Percentiles rank a stretch among this genome's conserved stretches.
Evolutionary conservation across 1,140 invertebrate species (phyloP).

Genomic region (Telenomus remus): DNA sequence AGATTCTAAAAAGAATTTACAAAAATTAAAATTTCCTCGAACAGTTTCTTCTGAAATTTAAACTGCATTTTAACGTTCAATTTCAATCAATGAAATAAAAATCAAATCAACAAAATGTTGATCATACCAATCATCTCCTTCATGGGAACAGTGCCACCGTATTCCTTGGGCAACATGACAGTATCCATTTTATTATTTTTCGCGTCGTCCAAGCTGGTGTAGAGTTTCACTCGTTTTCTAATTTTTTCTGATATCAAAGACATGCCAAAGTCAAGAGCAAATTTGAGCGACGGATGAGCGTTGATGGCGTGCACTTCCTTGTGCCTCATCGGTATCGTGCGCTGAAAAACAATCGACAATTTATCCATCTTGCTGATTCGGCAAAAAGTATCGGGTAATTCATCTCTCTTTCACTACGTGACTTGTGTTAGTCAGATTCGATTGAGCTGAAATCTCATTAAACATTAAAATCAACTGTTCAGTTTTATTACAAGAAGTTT

Average conservation of each 20-base stretch:
- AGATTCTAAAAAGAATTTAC: constrained; percentile 75
- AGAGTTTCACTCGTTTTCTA: constrained; percentile 82
- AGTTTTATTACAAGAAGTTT: too few species aligned
- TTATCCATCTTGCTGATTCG: background rate
- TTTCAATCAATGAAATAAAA: background rate
- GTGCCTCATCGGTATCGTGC: constrained; percentile 88
- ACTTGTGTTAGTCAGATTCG: too few species aligned
- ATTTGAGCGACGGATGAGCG: constrained; percentile 84
- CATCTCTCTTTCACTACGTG: too few species aligned
- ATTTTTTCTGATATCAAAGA: constrained; percentile 88
- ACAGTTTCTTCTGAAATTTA: too few species aligned
- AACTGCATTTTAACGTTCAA: too few species aligned
- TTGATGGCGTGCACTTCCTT: constrained; percentile 89
- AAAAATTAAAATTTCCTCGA: too few species aligned
- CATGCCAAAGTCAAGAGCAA: constrained; percentile 87
- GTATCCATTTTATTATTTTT: constrained; percentile 78
- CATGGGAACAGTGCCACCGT: constrained; percentile 87
- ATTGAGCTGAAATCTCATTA: too few species aligned
- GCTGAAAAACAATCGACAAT: constrained; percentile 74
- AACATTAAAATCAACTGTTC: too few species aligned
- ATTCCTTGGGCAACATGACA: constrained; percentile 85
- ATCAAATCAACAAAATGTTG: background rate
- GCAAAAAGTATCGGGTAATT: background rate
- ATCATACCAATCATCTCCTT: constrained; percentile 86
- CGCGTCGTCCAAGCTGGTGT: constrained; percentile 79